Conservation (phyloP, 2,113 vertebrate genomes). For the Cyprinodon tularosa region DNA sequence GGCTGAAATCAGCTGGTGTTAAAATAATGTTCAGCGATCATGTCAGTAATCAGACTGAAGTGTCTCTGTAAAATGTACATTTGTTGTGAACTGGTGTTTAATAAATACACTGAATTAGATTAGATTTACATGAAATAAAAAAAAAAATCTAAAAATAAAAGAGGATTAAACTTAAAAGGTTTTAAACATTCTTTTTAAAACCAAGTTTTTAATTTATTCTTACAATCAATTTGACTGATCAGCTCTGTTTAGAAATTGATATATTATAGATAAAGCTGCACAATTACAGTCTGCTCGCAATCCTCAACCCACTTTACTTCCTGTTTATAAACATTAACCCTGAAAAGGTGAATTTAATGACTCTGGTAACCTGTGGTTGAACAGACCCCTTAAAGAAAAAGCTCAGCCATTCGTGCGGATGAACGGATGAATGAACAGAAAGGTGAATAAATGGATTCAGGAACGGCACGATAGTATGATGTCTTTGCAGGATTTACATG, state of each 20-base stretch:
- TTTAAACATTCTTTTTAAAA: background rate
- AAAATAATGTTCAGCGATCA: no score
- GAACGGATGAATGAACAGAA: slow-evolving; percentile 21
- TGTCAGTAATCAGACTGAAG: no score
- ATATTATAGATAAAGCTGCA: background rate
- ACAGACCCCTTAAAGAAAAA: slow-evolving; percentile 33
- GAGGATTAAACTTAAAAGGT: background rate
- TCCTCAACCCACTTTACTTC: background rate
- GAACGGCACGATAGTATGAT: slow-evolving; percentile 38
- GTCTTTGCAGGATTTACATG: slow-evolving; percentile 53
- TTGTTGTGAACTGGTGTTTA: no score
- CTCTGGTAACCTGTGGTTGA: slow-evolving; percentile 4
- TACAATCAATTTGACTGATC: background rate
- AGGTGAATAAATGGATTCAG: slow-evolving; percentile 11
- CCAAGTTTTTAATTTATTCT: background rate
- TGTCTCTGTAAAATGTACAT: no score
- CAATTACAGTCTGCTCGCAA: no score
- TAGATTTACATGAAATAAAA: background rate
- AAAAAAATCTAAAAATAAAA: background rate
- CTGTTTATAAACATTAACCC: background rate
- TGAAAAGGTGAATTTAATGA: background rate
- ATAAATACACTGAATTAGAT: no score
- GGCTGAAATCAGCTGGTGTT: background rate
- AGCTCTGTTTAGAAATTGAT: background rate
- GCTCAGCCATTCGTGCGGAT: slow-evolving; percentile 38